Evolutionary conservation across 2,797 vertebrate genomes (phyloP).

Genomic region (Gobio occitaniae): DNA sequence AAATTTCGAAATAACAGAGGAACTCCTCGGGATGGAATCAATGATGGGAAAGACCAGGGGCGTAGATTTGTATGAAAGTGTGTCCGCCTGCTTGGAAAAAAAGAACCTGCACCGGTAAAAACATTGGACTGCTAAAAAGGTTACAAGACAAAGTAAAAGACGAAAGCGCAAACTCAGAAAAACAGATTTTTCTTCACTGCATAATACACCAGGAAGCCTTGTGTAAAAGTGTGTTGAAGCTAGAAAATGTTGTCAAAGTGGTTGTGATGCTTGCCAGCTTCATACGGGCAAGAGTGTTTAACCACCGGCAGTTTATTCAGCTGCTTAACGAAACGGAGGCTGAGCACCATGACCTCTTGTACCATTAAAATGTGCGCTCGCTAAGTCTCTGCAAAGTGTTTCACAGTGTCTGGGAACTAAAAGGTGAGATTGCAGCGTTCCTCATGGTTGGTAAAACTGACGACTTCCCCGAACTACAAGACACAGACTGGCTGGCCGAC

Average conservation of each 20-base stretch:
- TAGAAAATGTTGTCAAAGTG: neutral
- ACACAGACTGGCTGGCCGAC: too few species aligned
- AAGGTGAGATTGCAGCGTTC: slow-evolving; percentile 1
- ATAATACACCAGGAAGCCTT: neutral
- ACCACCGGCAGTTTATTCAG: slow-evolving; percentile 1
- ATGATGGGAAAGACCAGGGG: slow-evolving; percentile 2
- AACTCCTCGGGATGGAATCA: neutral
- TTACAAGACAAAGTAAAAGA: neutral
- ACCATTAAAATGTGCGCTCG: neutral
- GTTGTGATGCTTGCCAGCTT: neutral
- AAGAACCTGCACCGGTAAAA: neutral
- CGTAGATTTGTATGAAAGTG: neutral
- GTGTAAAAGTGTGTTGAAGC: neutral
- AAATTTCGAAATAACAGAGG: neutral
- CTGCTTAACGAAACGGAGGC: neutral
- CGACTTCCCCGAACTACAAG: neutral
- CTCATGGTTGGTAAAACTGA: slow-evolving; percentile 7
- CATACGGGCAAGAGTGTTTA: neutral
- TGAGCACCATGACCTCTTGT: neutral
- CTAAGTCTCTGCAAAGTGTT: neutral
- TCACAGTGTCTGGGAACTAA: neutral
- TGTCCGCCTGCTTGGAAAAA: neutral
- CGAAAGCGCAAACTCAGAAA: too few species aligned
- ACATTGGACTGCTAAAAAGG: neutral
- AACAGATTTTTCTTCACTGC: neutral